Conservation (phyloP, 2,888 invertebrate genomes). For the Pantelozetes paolii region DNA sequence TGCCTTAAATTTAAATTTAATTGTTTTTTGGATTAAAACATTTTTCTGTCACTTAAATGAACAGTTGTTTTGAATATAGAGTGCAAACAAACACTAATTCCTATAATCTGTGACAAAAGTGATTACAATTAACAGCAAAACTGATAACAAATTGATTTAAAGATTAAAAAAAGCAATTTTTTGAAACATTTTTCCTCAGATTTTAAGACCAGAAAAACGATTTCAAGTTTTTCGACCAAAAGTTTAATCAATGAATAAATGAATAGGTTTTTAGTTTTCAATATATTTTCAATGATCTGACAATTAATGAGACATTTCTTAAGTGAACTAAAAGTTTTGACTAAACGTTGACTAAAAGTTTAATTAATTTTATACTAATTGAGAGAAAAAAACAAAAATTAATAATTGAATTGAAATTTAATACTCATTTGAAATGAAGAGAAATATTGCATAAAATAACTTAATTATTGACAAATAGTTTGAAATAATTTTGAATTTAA, state of each 20-base stretch:
- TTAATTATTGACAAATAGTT: no score
- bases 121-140: not conserved
- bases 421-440: no score
- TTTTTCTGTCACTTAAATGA: not conserved
- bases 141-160: not conserved
- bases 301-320: no score
- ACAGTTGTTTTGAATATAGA: not conserved
- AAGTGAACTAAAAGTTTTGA: no score
- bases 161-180: not conserved
- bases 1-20: conserved; percentile 2
- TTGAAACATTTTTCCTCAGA: not conserved
- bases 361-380: no score
- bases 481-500: no score
- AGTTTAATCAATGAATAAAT: not conserved
- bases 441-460: no score
- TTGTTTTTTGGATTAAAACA: not conserved
- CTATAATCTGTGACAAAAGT: not conserved
- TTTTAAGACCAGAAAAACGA: not conserved
- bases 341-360: no score
- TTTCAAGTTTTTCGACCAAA: not conserved
- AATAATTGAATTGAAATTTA: no score
- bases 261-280: not conserved
- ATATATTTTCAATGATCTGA: no score
- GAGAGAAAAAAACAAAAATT: no score
- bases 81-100: not conserved